A percentile compares a stretch with the other conserved stretches of the same genome.
These are phyloP conservation scores for Wasmannia auropunctata DNA, from an alignment of 1,140 invertebrate genomes.

Conservation along the genomic window DNA sequence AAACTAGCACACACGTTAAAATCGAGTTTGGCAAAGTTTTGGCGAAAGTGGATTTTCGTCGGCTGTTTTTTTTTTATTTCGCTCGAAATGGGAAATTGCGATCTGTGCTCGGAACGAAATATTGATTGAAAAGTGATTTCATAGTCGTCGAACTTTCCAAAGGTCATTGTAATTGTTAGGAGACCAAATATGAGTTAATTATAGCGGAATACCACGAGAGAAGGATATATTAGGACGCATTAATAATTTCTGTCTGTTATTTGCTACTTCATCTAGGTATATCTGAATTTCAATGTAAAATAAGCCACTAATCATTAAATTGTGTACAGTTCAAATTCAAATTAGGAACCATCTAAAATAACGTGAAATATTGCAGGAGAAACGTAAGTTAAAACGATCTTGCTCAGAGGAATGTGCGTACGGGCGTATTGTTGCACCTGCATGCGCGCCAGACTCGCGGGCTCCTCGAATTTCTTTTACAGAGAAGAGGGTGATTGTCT, in stretches of 20 bases:
- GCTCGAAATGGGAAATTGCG: neutral
- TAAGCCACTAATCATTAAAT: constrained; percentile 2
- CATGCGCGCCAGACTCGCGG: constrained; percentile 37
- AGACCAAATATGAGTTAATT: neutral
- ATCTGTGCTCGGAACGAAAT: constrained; percentile 30
- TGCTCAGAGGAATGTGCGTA: neutral
- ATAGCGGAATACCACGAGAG: neutral
- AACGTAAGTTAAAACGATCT: neutral
- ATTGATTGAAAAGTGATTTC: constrained; percentile 18
- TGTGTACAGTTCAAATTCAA: neutral
- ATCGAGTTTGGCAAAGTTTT: constrained; percentile 44
- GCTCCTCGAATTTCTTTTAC: constrained; percentile 55
- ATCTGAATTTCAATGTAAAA: neutral
- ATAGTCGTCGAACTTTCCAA: neutral
- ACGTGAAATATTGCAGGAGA: neutral
- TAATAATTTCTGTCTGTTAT: neutral
- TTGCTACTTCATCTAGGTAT: neutral
- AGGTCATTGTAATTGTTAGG: neutral
- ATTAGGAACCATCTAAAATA: neutral
- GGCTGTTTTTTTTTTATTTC: constrained; percentile 37
- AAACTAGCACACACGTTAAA: constrained; percentile 50
- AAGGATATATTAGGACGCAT: neutral
- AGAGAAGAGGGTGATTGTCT: neutral
- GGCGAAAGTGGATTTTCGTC: constrained; percentile 46
- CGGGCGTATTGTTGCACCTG: constrained; percentile 67